Base-by-base conservation (phyloP, 2,797 vertebrate species). In the Acanthurus tractus region DNA sequence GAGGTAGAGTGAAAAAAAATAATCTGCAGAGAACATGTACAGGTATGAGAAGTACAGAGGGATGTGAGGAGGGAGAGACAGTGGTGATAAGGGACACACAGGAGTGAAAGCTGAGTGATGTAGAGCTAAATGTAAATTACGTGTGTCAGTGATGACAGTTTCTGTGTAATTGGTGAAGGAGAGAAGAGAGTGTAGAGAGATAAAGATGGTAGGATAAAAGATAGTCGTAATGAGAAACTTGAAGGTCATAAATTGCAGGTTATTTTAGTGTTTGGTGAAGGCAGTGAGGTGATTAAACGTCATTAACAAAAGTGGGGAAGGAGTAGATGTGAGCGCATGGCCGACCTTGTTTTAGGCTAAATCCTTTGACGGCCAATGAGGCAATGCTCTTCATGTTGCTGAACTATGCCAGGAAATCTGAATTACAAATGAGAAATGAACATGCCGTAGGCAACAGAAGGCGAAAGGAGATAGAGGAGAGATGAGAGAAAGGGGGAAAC, bases 371-470 rank as follows among this genome's bases (percentile, higher is more conserved):
- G 78, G 74, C 88, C 80, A 92, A 86, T 93, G 91, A 93, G 76
- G 89, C 94, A 75, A 88, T 64, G 87, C 82, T 88, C 87, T 93
- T 63, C 81, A 56, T 85, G 23, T 93, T 72, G 80, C 93, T 78
- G 66, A 82, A 89, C 89, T 89, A 81, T 63, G 85, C 88, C 74
- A 78, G 86, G 81, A 83, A 88, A 94, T 94, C 86, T 91, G 89
- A 96, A 94, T 96, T 93, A 89, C 86, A 95, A 94, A 94, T 94
- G 82, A 94, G 84, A 67, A 53, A 59, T 64, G 74, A 88, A 83
- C 76, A 78, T 61, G 79, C 83, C 20, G 23, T 9, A 46, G 71
- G 81, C 87, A 78, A 70, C 74, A 77, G 68, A 81, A 63, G 76
- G 70, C 25, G 12, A 76, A 76, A 69, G 18, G 40, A 81, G 79